phyloP scores from a whole-genome alignment of 2,113 vertebrate species.

The Pygathrix nemaeus region DNA sequence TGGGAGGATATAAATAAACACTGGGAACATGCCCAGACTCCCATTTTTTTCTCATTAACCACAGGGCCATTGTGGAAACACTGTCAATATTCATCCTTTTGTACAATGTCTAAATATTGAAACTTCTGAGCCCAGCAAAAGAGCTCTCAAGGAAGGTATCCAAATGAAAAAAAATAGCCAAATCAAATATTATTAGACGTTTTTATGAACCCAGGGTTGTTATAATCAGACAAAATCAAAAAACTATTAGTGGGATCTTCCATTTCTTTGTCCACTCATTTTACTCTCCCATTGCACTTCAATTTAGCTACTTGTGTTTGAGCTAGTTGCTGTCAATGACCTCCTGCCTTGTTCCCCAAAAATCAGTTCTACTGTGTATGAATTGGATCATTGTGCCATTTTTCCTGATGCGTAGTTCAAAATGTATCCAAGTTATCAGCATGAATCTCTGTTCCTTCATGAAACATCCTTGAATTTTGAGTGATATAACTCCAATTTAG shows the following conservation, averaged over 20 bases:
- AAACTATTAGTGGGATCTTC: neutral
- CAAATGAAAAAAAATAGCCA: constrained; percentile 38
- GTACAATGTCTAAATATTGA: constrained; percentile 27
- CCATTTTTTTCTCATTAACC: neutral
- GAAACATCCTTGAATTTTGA: constrained; percentile 2
- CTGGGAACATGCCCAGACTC: neutral
- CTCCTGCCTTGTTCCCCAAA: neutral
- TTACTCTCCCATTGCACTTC: neutral
- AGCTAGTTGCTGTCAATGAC: neutral
- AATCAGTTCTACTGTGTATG: neutral
- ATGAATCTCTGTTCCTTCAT: neutral
- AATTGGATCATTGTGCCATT: neutral
- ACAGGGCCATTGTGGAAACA: neutral
- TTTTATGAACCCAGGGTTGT: neutral
- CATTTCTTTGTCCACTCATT: neutral
- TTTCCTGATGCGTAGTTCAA: neutral
- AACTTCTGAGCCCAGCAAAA: neutral
- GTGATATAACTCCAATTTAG: neutral
- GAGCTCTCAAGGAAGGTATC: neutral
- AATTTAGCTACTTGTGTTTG: neutral
- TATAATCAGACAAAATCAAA: constrained; percentile 32
- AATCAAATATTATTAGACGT: constrained; percentile 35
- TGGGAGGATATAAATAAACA: neutral
- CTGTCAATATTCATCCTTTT: neutral
- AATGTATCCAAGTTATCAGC: neutral